Evolutionary conservation across 2,113 vertebrate species (phyloP).

Genomic region (Halcyon senegalensis): DNA sequence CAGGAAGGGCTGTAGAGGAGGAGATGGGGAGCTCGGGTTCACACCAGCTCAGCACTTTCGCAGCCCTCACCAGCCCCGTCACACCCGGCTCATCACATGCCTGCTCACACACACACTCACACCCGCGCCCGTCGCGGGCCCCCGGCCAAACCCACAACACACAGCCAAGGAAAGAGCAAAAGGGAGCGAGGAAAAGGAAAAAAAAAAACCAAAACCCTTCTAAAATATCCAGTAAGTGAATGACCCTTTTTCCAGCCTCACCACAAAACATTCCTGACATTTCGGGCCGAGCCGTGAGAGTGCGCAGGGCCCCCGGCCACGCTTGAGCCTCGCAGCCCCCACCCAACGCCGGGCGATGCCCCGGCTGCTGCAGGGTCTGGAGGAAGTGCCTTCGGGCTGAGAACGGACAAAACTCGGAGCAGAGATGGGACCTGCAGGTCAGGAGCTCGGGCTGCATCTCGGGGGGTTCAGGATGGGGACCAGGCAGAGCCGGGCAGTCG

Average conservation of each 20-base stretch:
- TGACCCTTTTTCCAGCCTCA: slow-evolving; percentile 26
- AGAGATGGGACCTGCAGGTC: background rate
- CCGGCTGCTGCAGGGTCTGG: background rate
- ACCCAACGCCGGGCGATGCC: background rate
- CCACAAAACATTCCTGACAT: slow-evolving; percentile 8
- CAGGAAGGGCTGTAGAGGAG: slow-evolving; percentile 46
- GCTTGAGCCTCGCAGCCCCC: background rate
- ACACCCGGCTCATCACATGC: slow-evolving; percentile 40
- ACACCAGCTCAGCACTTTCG: slow-evolving; percentile 62
- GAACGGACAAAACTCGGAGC: background rate
- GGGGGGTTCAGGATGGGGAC: background rate
- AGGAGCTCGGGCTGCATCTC: background rate
- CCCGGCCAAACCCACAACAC: slow-evolving; percentile 19
- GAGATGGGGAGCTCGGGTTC: slow-evolving; percentile 14
- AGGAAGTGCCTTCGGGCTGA: background rate
- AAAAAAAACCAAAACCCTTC: background rate
- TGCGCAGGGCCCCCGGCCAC: background rate
- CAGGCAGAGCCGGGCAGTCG: background rate
- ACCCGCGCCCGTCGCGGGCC: background rate
- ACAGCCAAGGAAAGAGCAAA: background rate
- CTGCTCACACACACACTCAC: background rate
- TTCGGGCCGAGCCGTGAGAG: background rate
- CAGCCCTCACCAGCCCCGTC: slow-evolving; percentile 1
- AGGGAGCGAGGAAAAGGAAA: background rate
- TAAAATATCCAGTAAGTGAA: background rate